A percentile compares a stretch with the other conserved stretches of the same genome.
phyloP scores from a whole-genome alignment of 2,888 invertebrate species.

The Phengaris arion region DNA sequence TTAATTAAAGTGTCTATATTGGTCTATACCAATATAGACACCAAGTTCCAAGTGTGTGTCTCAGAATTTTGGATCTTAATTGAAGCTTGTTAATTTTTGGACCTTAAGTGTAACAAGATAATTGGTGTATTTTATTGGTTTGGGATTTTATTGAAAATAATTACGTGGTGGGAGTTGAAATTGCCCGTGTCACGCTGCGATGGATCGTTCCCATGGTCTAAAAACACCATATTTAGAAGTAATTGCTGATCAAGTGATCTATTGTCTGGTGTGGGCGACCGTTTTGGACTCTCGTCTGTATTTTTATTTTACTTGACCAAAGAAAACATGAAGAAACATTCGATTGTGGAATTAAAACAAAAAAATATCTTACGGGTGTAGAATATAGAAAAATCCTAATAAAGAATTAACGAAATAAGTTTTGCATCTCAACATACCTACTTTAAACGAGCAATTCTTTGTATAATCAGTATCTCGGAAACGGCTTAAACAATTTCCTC shows the following conservation, averaged over 20 bases:
- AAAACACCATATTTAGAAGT: slow-evolving; percentile 50
- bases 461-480: too few species aligned
- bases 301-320: not conserved
- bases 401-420: too few species aligned
- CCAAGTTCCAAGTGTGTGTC: not conserved
- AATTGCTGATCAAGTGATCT: slow-evolving; percentile 24
- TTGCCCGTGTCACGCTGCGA: slow-evolving; percentile 27
- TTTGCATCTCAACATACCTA: too few species aligned
- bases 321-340: too few species aligned
- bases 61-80: not conserved
- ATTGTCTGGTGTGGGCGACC: not conserved
- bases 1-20: too few species aligned
- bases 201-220: slow-evolving; percentile 43
- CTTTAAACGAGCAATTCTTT: too few species aligned
- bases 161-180: slow-evolving; percentile 44
- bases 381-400: too few species aligned
- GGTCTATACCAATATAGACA: too few species aligned
- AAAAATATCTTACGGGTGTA: not conserved
- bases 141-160: slow-evolving; percentile 30
- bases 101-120: slow-evolving; percentile 4
- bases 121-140: slow-evolving; percentile 11
- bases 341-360: too few species aligned
- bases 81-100: not conserved
- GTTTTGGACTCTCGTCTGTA: not conserved
- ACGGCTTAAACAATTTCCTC: too few species aligned